Percentiles rank a stretch among this genome's conserved stretches.
These are phyloP conservation scores for Standfussiana lucernea DNA, from an alignment of 2,888 invertebrate species.

Conservation along the genomic window DNA sequence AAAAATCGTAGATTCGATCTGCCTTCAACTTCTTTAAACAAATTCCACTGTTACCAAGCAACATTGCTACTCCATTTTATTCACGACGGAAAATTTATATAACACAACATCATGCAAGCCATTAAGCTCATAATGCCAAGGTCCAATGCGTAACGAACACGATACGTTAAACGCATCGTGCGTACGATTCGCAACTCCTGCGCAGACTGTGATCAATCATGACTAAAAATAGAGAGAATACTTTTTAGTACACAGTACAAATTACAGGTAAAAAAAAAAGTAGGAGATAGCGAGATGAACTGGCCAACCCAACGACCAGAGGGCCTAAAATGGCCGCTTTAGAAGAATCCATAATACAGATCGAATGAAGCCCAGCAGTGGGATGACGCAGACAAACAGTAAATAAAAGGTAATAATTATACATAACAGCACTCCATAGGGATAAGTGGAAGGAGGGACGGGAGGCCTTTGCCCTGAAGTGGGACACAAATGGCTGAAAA, in stretches of 20 bases:
- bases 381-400: neutral
- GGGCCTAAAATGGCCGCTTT: too few relatives aligned
- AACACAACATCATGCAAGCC: constrained; percentile 45
- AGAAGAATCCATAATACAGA: neutral
- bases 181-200: constrained; percentile 39
- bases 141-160: constrained; percentile 50
- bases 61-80: constrained; percentile 17
- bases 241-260: neutral
- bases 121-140: constrained; percentile 55
- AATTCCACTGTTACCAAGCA: constrained; percentile 27
- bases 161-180: constrained; percentile 43
- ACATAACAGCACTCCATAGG: too few relatives aligned
- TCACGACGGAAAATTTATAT: constrained; percentile 50
- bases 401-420: neutral
- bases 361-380: neutral
- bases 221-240: neutral
- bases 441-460: too few relatives aligned
- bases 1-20: neutral
- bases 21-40: neutral
- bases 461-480: too few relatives aligned
- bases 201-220: constrained; percentile 38
- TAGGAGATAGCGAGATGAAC: neutral
- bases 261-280: neutral
- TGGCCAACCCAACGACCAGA: neutral
- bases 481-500: too few relatives aligned